Evolutionary conservation across 2,113 vertebrate species (phyloP).

Genomic region (Lophura nycthemera): DNA sequence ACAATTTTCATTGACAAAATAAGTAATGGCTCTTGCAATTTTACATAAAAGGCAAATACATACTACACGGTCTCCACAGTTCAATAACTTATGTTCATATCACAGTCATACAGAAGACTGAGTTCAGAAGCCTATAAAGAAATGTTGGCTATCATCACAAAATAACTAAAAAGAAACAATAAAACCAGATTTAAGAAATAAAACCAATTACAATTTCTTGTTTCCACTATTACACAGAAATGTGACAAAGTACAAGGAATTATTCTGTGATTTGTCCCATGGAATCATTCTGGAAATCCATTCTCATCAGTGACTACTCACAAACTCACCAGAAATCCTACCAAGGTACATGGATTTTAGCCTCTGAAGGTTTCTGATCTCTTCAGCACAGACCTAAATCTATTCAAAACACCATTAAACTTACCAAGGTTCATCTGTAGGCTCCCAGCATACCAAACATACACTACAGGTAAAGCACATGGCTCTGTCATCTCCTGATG

Average conservation of each 20-base stretch:
- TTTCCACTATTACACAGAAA: not conserved
- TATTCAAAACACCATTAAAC: conserved; percentile 35
- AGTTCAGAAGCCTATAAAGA: not conserved
- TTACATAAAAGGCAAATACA: not conserved
- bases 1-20: not conserved
- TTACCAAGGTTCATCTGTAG: conserved; percentile 98
- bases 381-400: not conserved
- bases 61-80: not conserved
- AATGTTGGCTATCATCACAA: not conserved
- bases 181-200: not conserved
- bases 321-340: not conserved
- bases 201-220: not conserved
- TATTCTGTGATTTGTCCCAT: not conserved
- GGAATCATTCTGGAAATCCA: not conserved
- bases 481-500: conserved; percentile 96
- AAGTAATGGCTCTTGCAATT: not conserved
- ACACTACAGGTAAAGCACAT: conserved; percentile 99
- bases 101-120: not conserved
- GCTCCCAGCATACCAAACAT: conserved; percentile 98
- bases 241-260: not conserved
- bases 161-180: not conserved
- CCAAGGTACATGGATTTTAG: fast-evolving
- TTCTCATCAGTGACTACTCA: not conserved
- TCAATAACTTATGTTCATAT: not conserved
- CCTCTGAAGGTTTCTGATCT: not conserved